Percentiles rank a stretch among this genome's conserved stretches.
Conservation (phyloP, 2,888 invertebrate species). For the Caenorhabditis imperialis region DNA sequence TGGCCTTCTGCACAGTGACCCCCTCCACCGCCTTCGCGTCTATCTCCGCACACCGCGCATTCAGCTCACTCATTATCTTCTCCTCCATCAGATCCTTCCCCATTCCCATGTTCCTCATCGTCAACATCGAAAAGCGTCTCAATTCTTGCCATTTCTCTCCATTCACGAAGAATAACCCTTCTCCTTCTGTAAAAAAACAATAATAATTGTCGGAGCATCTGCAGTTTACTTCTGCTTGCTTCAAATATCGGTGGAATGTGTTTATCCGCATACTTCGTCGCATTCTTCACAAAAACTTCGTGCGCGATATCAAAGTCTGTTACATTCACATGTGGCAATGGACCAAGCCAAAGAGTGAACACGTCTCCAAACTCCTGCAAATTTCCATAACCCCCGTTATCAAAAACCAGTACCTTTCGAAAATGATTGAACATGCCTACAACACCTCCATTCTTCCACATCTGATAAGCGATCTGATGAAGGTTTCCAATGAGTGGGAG, state of each 20-base stretch:
- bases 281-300: conserved; percentile 34
- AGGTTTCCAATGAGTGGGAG: conserved; percentile 25
- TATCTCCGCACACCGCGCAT: conserved; percentile 19
- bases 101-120: conserved; percentile 50
- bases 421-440: background rate
- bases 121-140: conserved; percentile 42
- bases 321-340: conserved; percentile 18
- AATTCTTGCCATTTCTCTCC: conserved; percentile 38
- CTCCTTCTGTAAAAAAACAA: conserved; percentile 15
- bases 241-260: conserved; percentile 6
- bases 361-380: conserved; percentile 28
- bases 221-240: conserved; percentile 8
- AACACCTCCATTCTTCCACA: conserved; percentile 11
- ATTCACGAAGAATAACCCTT: conserved; percentile 29
- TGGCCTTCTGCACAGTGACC: conserved; percentile 1
- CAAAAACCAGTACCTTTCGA: conserved; percentile 22
- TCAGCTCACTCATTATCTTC: conserved; percentile 41
- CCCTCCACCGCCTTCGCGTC: conserved; percentile 1
- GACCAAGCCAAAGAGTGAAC: conserved; percentile 38
- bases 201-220: no score
- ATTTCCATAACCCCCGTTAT: no score
- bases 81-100: conserved; percentile 51
- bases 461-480: conserved; percentile 12
- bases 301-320: conserved; percentile 23
- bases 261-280: conserved; percentile 15